Percentiles rank a stretch among this genome's conserved stretches.
Conservation (phyloP, 2,113 vertebrate genomes). For the Ceuthmochares aereus region DNA sequence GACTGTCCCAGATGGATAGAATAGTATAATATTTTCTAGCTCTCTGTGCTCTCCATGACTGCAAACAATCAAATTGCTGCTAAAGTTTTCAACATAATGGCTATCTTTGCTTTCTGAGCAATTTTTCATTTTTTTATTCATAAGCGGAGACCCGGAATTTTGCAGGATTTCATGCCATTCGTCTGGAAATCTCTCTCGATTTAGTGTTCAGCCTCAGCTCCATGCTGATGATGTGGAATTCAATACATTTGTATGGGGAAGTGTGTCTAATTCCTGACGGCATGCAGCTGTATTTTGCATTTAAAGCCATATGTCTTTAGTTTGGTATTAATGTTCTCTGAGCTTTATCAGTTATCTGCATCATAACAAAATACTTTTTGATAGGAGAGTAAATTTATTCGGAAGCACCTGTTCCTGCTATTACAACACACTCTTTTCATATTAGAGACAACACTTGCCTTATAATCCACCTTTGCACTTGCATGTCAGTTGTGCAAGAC, state of each 20-base stretch:
- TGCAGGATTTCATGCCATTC: not conserved
- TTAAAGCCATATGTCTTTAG: not conserved
- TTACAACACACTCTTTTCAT: conserved; percentile 9
- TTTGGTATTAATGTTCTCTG: not conserved
- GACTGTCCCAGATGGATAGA: not conserved
- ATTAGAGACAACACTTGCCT: not conserved
- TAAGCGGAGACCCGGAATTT: not conserved
- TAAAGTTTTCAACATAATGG: not conserved
- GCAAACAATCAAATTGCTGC: not conserved
- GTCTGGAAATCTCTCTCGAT: not conserved
- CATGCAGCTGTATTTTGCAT: not conserved
- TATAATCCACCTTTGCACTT: not conserved
- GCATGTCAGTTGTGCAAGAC: not conserved
- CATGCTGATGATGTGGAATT: not conserved
- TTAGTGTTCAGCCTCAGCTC: not conserved
- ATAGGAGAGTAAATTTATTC: conserved; percentile 7
- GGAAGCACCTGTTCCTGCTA: conserved; percentile 30
- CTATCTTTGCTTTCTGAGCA: not conserved
- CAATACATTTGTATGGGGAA: not conserved
- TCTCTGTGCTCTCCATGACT: not conserved
- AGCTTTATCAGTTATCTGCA: conserved; percentile 23
- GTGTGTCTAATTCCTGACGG: conserved; percentile 10
- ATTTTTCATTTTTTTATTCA: conserved; percentile 1
- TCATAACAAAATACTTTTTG: conserved; percentile 41
- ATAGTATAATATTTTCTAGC: not conserved